Conservation (phyloP, 2,113 vertebrate genomes). For the Pungitius pungitius region DNA sequence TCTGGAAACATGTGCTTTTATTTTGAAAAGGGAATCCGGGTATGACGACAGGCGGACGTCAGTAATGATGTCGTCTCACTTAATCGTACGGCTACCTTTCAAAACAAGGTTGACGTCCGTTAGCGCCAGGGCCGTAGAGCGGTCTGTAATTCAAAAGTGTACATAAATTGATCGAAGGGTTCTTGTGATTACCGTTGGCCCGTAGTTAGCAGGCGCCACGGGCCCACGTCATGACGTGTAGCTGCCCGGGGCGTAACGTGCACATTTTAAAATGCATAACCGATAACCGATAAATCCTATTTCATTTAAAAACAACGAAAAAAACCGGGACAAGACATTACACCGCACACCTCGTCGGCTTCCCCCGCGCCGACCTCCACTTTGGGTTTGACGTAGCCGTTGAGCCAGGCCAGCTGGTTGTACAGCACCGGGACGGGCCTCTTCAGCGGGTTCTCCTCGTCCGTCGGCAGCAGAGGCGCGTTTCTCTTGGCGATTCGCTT, state of each 20-base stretch:
- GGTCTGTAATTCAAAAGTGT: background rate
- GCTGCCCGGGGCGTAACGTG: background rate
- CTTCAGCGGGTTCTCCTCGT: slow-evolving; percentile 41
- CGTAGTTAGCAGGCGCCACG: background rate
- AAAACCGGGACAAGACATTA: background rate
- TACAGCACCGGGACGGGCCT: slow-evolving; percentile 50
- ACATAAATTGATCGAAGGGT: background rate
- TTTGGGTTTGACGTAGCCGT: slow-evolving; percentile 48
- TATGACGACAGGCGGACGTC: background rate
- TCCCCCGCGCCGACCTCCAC: slow-evolving; percentile 8
- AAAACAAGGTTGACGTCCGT: background rate
- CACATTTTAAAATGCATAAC: no score
- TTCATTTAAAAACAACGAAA: no score
- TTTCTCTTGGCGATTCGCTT: slow-evolving; percentile 57
- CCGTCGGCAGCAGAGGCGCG: slow-evolving; percentile 15
- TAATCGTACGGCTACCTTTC: background rate
- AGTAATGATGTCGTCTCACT: background rate
- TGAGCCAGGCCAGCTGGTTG: slow-evolving; percentile 62
- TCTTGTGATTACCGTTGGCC: background rate
- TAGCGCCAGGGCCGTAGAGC: no score
- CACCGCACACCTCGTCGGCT: slow-evolving; percentile 34
- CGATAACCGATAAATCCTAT: no score
- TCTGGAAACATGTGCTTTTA: slow-evolving; percentile 16
- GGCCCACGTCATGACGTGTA: background rate
- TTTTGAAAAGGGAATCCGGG: slow-evolving; percentile 37